Base-by-base conservation (phyloP, 2,113 vertebrate genomes). In the Misgurnus mizolepis region DNA sequence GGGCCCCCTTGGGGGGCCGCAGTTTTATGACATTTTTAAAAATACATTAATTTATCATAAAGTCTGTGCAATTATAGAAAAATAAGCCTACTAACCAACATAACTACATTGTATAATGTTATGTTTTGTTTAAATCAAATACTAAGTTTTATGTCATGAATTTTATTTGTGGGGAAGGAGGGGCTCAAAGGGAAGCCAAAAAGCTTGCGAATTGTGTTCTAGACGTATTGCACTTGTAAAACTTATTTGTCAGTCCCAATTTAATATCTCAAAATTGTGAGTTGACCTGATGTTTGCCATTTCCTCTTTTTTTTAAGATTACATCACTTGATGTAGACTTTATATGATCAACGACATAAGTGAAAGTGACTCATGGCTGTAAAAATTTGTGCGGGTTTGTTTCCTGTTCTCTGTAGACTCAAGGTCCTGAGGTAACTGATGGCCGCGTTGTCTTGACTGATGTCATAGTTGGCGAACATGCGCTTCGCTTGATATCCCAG, bases 351-450 rank as follows among this genome's bases (percentile, higher is more conserved):
- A 64, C 62, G 56, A 62, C 18, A 34, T 5, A 6, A 53, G 50
- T 14, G 9, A 10, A 10, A 45, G 55, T 62, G 73, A 64, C 43
- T 75, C 72, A 74, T 47, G 9, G 39, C 27, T 41, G 22, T 45
- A 40, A 41, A 1, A 22, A 62, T 34, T 34, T 62, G 58, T 27
- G 18, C 43, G 56, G 56, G 11, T 75, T 75, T 8, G 4, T 75
- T 75, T 75, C 72, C 72, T 75, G 72, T 17, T 12, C 12, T 17
- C 64, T 75, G 58, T 62, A 49, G 43, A 14, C 58, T 75, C 18
- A 75, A 75, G 72, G 43, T 49, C 72, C 43, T 60, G 58, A 62
- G 55, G 60, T 43, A 22, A 39, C 55, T 12, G 50, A 61, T 17
- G 22, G 40, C 40, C 11, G 11, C 22, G 39, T 45, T 55, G 71